Percentiles rank a stretch among this genome's conserved stretches.
phyloP scores from a whole-genome alignment of 2,797 vertebrate species.

The Manis crassicaudata region DNA sequence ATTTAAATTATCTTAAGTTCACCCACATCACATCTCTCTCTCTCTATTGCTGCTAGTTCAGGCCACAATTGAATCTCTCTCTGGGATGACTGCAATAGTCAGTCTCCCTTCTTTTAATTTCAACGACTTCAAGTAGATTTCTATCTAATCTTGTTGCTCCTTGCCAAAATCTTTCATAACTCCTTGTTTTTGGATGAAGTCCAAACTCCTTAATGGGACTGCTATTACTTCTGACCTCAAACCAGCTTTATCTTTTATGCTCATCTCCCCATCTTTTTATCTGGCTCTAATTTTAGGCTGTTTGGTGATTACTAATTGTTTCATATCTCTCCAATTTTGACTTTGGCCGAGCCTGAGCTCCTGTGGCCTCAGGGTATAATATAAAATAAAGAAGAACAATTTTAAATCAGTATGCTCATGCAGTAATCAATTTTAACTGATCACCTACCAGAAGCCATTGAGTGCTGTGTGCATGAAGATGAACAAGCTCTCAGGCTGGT shows the following conservation, averaged over 20 bases:
- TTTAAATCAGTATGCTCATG: not conserved
- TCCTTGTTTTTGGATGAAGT: not conserved
- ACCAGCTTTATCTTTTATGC: not conserved
- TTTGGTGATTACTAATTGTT: not conserved
- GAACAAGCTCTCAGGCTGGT: not conserved
- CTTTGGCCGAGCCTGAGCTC: not conserved
- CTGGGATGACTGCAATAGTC: not conserved
- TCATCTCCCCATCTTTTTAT: not conserved
- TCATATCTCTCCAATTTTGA: not conserved
- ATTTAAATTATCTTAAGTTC: not conserved
- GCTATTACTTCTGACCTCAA: not conserved
- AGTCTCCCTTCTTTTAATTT: not conserved
- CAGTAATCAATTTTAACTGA: not conserved
- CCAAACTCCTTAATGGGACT: not conserved
- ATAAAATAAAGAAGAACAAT: not conserved
- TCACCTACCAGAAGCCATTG: not conserved
- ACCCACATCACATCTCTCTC: not conserved
- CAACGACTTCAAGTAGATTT: not conserved
- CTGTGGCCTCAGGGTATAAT: not conserved
- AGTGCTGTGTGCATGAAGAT: not conserved
- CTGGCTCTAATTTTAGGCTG: not conserved
- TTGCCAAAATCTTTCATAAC: not conserved
- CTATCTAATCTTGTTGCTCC: not conserved
- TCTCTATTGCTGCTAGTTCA: not conserved
- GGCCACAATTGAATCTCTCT: not conserved